Conservation (phyloP, 2,888 invertebrate genomes). For the Aproaerema taeniolella region DNA sequence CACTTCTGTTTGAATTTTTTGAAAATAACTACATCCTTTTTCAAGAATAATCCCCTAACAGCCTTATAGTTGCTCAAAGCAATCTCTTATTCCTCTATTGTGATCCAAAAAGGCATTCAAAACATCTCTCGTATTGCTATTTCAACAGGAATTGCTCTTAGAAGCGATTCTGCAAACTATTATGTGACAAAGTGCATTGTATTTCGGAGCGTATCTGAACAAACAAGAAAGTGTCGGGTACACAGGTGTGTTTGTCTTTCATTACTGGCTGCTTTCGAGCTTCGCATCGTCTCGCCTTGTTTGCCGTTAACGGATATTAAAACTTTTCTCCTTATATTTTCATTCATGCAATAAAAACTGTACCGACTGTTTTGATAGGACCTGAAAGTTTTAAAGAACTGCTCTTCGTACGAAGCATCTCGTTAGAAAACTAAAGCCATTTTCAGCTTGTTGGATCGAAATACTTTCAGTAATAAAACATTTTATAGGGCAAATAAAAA, state of each 20-base stretch:
- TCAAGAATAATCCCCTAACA: too few relatives aligned
- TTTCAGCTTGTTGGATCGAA: background rate
- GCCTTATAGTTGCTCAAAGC: too few relatives aligned
- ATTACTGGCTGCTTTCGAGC: constrained; percentile 31
- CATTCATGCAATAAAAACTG: too few relatives aligned
- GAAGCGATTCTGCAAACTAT: constrained; percentile 6
- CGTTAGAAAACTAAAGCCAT: too few relatives aligned
- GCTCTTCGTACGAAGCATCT: too few relatives aligned
- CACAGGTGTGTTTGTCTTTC: constrained; percentile 53
- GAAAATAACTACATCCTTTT: too few relatives aligned
- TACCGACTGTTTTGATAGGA: too few relatives aligned
- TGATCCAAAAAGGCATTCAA: background rate
- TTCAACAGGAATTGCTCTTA: background rate
- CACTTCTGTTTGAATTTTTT: too few relatives aligned
- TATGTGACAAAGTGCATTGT: constrained; percentile 15
- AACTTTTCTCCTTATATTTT: constrained; percentile 8
- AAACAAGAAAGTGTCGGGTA: constrained; percentile 28
- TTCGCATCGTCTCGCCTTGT: constrained; percentile 1
- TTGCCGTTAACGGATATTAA: constrained; percentile 11
- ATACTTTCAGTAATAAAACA: constrained; percentile 14
- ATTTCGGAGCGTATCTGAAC: constrained; percentile 23
- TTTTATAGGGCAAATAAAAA: constrained; percentile 20
- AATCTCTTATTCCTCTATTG: too few relatives aligned
- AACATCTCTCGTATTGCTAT: background rate
- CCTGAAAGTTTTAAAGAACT: too few relatives aligned